Base-by-base conservation (phyloP, 2,797 vertebrate genomes). In the Hoplostethus atlanticus region DNA sequence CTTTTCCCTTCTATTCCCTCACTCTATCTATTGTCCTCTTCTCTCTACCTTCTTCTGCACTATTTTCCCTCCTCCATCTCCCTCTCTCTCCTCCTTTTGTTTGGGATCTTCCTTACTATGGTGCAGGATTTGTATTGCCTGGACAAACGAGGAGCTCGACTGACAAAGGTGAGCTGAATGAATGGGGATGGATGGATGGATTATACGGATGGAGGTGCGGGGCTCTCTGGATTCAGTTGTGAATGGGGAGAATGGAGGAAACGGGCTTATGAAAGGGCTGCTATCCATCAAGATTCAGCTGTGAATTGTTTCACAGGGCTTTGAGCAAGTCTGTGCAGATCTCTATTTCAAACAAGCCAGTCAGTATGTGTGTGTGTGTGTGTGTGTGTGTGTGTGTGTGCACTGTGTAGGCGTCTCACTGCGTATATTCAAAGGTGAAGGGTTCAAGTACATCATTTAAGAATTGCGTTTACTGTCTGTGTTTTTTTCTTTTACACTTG, bases 151-250 rank as follows among this genome's bases (percentile, higher is more conserved):
- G 79, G 60, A 30, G n/a, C 76, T 83, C 71, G 34, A 74, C 88
- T 87, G 89, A 89, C 85, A 80, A 84, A 93, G 93, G 93, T 94
- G 92, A 94, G 92, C 55, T 13, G 69, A 72, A 46, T 70, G 82
- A 68, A 63, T 68, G 3, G 0, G 77, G 70, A 60, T 2, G 68
- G 47, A 25, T 51, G 68, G 51, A 34, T 40, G 36, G 38, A 61
- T 55, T 6, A 50, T 2, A 30, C 3, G 21, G 51, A 64, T 60
- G 28, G 52, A 12, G 57, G 60, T 30, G 60, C 25, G 5, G 48
- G 17, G 38, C 38, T 64, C 38, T 68, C 40, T 62, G 55, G 17
- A 51, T 51, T 63, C 50, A 57, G 48, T 16, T 74, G 53, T 81
- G 63, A 76, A 69, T 64, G 59, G 4, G 13, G 58, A 79, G 76